Evolutionary conservation across 2,888 invertebrate genomes (phyloP).

Genomic region (Chloroclysta siterata): DNA sequence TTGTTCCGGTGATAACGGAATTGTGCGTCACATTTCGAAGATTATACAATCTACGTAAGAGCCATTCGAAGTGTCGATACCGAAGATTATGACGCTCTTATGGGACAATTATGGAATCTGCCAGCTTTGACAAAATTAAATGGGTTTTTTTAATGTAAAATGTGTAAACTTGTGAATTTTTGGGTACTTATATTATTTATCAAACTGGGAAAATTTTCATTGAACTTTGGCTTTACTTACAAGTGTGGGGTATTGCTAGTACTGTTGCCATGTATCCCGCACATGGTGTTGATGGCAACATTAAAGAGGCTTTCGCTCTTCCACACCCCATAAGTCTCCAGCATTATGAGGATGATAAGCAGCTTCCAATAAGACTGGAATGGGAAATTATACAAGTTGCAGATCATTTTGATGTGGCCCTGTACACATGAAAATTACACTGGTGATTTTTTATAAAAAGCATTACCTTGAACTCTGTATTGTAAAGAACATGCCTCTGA

Average conservation of each 20-base stretch:
- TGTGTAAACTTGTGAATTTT: too few relatives aligned
- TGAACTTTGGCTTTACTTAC: constrained; percentile 53
- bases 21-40: too few relatives aligned
- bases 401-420: too few relatives aligned
- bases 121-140: too few relatives aligned
- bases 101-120: too few relatives aligned
- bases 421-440: too few relatives aligned
- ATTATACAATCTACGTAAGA: too few relatives aligned
- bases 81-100: too few relatives aligned
- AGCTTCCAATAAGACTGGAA: constrained; percentile 91
- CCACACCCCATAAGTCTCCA: constrained; percentile 93
- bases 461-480: constrained; percentile 89
- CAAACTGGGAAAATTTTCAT: background rate
- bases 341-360: constrained; percentile 89
- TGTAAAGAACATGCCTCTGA: constrained; percentile 93
- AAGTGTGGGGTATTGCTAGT: constrained; percentile 57
- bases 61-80: too few relatives aligned
- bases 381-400: background rate
- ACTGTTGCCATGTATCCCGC: constrained; percentile 57
- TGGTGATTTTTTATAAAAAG: background rate
- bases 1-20: too few relatives aligned
- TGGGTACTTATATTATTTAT: too few relatives aligned
- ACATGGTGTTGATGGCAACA: constrained; percentile 61
- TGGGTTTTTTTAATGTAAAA: too few relatives aligned
- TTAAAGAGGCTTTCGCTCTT: constrained; percentile 71